Evolutionary conservation across 2,113 vertebrate genomes (phyloP), one percentile per base, ranked within the genome.

Genomic region (Chaetura pelagica): DNA sequence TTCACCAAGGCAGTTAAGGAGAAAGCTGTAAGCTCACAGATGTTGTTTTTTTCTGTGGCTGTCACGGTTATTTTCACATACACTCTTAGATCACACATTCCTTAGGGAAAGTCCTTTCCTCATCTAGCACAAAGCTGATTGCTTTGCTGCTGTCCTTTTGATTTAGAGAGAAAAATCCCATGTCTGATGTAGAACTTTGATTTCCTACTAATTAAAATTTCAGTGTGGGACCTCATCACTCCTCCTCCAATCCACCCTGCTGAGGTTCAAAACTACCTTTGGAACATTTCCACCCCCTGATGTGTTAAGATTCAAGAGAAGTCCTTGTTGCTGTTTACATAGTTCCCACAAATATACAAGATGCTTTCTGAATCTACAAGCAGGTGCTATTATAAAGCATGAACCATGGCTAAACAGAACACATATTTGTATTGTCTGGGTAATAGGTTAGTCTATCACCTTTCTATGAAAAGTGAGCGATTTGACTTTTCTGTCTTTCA

Each of bases 131-230:
- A 90, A 92, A 90, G 54, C 72, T 72, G 58, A 73, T 79, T 0
- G 0, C 38, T 96, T 93, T 90, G 66, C 76, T 87, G 84, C 69
- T 89, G 73, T 91, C 59, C 57, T 92, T 97, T 96, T 91, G 94
- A 94, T 95, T 94, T 71, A 87, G 63, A 68, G 52, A 54, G 59
- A 96, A 96, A 92, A 93, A 85, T 81, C 71, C 67, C 59, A 42
- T 15, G 10, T 89, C 87, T 96, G 93, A 91, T 93, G 82, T 80
- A 67, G 35, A 89, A n/a, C 85, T 94, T 97, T 96, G 93, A 79
- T 96, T 96, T 94, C 83, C 32, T 63, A 12, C 49, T 94, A 97
- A 96, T 97, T 96, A 93, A 81, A 91, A 92, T 84, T 84, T 38
- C 44, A 69, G 12, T 89, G 54, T 75, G 73, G 68, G 73, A 90